A percentile compares a stretch with the other conserved stretches of the same genome.
These are phyloP conservation scores for Dilophus febrilis DNA, from an alignment of 2,888 invertebrate species.

Conservation along the genomic window DNA sequence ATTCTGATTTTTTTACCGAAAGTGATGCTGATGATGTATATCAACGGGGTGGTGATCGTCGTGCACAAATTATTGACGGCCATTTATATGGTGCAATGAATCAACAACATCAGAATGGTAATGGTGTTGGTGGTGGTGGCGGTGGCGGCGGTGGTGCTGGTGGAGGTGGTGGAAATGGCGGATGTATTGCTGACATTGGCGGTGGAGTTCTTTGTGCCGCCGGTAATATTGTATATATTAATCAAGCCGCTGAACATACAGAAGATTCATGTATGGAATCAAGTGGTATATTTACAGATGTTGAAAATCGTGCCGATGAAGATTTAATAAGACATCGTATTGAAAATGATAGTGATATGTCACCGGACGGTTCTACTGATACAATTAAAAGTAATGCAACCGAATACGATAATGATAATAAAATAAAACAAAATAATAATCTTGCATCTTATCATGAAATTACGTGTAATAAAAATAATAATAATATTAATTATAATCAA, in stretches of 20 bases:
- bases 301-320: conserved; percentile 57
- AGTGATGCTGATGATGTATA: conserved; percentile 64
- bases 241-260: conserved; percentile 33
- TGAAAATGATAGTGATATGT: conserved; percentile 32
- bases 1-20: conserved; percentile 81
- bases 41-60: conserved; percentile 52
- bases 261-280: conserved; percentile 79
- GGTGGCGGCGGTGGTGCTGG: no score
- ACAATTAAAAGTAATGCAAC: conserved; percentile 35
- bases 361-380: conserved; percentile 43
- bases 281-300: conserved; percentile 75
- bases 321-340: conserved; percentile 29
- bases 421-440: background rate
- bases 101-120: conserved; percentile 4
- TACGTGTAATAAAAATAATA: no score
- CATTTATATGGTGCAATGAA: conserved; percentile 57
- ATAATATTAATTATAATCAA: no score
- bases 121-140: no score
- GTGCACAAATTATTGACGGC: conserved; percentile 75
- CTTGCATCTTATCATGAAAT: no score
- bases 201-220: no score
- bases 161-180: no score
- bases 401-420: conserved; percentile 20
- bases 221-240: conserved; percentile 29
- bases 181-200: no score